These are phyloP conservation scores for Atrichornis clamosus DNA, from an alignment of 2,113 vertebrate species.

Conservation along the genomic window DNA sequence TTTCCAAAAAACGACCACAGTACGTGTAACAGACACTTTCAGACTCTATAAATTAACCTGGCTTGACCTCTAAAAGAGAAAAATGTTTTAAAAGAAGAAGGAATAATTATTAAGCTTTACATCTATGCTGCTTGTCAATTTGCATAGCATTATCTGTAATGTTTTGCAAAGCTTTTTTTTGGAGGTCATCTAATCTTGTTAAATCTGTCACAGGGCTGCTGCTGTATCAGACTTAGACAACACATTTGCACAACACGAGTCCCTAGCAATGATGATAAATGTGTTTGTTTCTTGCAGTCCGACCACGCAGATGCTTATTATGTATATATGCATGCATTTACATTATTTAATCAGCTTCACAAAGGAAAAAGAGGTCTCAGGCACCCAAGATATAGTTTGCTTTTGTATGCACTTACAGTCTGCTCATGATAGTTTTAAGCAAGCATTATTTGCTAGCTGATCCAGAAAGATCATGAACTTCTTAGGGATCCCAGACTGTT, in stretches of 20 bases:
- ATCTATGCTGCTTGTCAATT: constrained; percentile 42
- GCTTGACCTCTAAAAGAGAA: constrained; percentile 15
- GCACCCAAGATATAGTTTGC: not conserved
- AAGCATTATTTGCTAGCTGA: not conserved
- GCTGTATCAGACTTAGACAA: not conserved
- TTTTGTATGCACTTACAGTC: not conserved
- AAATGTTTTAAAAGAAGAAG: constrained; percentile 38
- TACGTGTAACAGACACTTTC: not conserved
- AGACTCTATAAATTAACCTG: constrained; percentile 53
- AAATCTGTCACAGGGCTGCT: constrained; percentile 19
- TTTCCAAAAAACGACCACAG: not conserved
- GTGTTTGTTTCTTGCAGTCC: constrained; percentile 6
- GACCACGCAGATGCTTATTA: not conserved
- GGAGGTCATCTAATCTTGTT: constrained; percentile 60
- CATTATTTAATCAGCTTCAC: constrained; percentile 3
- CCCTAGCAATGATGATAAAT: constrained; percentile 32
- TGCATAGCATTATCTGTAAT: constrained; percentile 46
- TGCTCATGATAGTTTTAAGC: not conserved
- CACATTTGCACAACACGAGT: not conserved
- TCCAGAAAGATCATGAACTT: constrained; percentile 13
- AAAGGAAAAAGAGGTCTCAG: not conserved
- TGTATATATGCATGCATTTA: not conserved
- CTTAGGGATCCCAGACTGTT: not conserved
- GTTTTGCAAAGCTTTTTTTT: constrained; percentile 17
- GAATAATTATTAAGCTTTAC: constrained; percentile 50